Base-by-base conservation (phyloP, 2,113 vertebrate species). In the Catharus minimus region DNA sequence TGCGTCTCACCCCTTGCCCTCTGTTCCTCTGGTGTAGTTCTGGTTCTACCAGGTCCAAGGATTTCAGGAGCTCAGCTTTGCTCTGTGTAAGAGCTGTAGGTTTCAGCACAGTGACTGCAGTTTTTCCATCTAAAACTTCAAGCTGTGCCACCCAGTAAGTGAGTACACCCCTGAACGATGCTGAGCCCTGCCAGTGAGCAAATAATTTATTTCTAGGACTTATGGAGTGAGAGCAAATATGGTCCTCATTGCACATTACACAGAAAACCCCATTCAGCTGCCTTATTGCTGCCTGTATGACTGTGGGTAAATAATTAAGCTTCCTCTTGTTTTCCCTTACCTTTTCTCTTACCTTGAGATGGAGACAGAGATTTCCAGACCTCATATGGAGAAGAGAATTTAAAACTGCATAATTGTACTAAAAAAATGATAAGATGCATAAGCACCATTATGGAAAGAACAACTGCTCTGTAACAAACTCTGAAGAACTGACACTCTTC, bases 181-280 rank as follows among this genome's bases (percentile, higher is more conserved):
- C 11, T 80, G 36, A 85, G 11, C 4, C 19, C 23, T 47, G 3
- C 2, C 20, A 49, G 20, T 53, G 41, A n/a, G 30, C 2, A 67
- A 81, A 69, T 7, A 22, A 11, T 88, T 71, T 58, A 49, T 62
- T 57, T 88, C 16, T 69, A 43, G 26, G 28, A 53, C 2, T 57
- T 39, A 32, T 0, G 7, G 33, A 86, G 5, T 41, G 22, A 36
- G 28, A 76, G 20, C 10, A 49, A 16, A 33, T 53, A 14, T 38
- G 38, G 15, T 21, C 14, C 14, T 32, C 14, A 15, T 30, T 39
- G 19, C 30, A 64, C 8, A 43, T 43, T 49, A 46, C 7, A 28
- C 0, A 46, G 43, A 71, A 88, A 82, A n/a, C 2, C 3, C 9
- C 0, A 0, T 38, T 83, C 46, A 38, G 22, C 11, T 73, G 21